phyloP scores from a whole-genome alignment of 2,113 vertebrate species.

The Esox niger region DNA sequence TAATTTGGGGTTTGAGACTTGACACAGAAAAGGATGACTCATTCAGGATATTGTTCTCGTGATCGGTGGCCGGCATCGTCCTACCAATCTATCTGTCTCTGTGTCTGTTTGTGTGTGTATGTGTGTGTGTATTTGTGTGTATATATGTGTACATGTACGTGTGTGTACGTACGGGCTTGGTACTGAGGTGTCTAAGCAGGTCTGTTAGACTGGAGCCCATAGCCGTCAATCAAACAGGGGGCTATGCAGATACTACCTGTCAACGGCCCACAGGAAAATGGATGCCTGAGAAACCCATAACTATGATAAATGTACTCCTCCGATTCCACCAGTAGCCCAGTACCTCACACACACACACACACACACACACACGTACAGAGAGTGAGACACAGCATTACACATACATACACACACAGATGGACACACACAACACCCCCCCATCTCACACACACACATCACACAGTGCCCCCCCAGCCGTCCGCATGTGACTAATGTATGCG shows the following conservation, averaged over 20 bases:
- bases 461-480: background rate
- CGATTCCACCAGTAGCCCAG: background rate
- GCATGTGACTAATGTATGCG: conserved; percentile 83
- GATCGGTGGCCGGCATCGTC: background rate
- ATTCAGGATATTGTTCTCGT: background rate
- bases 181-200: conserved; percentile 34
- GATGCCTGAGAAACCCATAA: conserved; percentile 86
- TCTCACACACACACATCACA: background rate
- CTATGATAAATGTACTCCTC: conserved; percentile 85
- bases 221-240: conserved; percentile 81
- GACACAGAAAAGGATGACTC: too few relatives aligned
- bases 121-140: background rate
- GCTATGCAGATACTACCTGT: conserved; percentile 81
- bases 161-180: conserved; percentile 2
- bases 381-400: background rate
- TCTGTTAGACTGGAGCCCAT: conserved; percentile 57
- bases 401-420: background rate
- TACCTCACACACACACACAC: background rate
- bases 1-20: too few relatives aligned
- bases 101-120: background rate
- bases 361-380: background rate
- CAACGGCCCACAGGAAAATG: conserved; percentile 81
- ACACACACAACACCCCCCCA: conserved; percentile 31
- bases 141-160: background rate
- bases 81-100: background rate